A percentile compares a stretch with the other conserved stretches of the same genome.
These are phyloP conservation scores for Montipora capricornis DNA, from an alignment of 64 coral and sea anemone genomes.

Conservation along the genomic window DNA sequence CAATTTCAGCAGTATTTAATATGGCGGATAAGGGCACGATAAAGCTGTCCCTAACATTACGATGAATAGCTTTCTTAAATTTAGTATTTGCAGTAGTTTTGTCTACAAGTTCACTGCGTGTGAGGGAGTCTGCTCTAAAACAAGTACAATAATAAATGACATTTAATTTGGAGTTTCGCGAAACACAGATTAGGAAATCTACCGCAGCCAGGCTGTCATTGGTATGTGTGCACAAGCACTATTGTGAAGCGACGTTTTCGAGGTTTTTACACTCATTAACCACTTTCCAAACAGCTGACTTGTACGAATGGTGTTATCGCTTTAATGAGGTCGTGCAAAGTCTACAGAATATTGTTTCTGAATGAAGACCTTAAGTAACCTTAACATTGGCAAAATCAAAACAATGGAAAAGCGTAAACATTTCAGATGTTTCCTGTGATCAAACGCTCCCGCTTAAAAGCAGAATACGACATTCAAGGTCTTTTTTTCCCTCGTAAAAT, in stretches of 20 bases:
- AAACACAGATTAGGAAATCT: conserved; percentile 25
- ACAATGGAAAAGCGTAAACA: conserved; percentile 78
- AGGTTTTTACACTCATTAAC: conserved; percentile 28
- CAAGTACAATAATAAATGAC: conserved; percentile 39
- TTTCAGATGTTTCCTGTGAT: conserved; percentile 78
- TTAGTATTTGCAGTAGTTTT: conserved; percentile 31
- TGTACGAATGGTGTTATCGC: conserved; percentile 37
- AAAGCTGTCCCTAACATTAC: conserved; percentile 22
- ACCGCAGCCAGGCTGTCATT: conserved; percentile 27
- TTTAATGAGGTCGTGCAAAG: conserved; percentile 77
- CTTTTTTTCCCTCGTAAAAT: conserved; percentile 19
- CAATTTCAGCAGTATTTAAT: conserved; percentile 3
- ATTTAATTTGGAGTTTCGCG: conserved; percentile 59
- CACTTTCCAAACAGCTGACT: conserved; percentile 37
- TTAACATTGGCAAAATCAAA: conserved; percentile 78
- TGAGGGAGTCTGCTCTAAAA: conserved; percentile 25
- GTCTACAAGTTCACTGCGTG: conserved; percentile 41
- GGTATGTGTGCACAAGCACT: neutral
- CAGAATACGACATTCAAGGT: conserved; percentile 2
- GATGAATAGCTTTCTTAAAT: conserved; percentile 32
- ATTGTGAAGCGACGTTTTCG: neutral
- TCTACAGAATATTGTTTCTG: conserved; percentile 74
- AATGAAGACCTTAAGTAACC: conserved; percentile 78
- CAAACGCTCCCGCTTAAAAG: conserved; percentile 39
- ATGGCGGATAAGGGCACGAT: neutral